A percentile compares a stretch with the other conserved stretches of the same genome.
Evolutionary conservation across 2,113 vertebrate species (phyloP).

Genomic region (Oophaga pumilio): DNA sequence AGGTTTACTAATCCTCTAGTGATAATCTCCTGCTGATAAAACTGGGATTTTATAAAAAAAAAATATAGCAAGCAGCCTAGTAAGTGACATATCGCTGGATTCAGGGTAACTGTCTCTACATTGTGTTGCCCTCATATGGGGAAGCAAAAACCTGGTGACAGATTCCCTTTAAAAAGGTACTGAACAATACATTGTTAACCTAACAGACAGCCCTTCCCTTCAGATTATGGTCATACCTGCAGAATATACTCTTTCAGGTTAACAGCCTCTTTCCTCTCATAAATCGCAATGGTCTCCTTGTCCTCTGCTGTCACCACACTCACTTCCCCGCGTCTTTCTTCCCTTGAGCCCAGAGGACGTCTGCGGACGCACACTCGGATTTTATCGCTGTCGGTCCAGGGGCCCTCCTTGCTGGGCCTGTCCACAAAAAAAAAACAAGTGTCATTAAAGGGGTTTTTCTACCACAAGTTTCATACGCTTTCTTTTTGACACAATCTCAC

Average conservation of each 20-base stretch:
- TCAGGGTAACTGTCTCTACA: too few species aligned
- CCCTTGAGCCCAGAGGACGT: slow-evolving; percentile 77
- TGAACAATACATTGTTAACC: too few species aligned
- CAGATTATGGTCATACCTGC: slow-evolving; percentile 72
- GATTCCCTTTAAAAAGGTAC: too few species aligned
- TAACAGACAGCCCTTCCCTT: neutral
- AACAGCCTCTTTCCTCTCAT: slow-evolving; percentile 87
- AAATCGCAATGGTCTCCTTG: slow-evolving; percentile 79
- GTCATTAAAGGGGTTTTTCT: neutral
- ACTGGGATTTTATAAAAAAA: too few species aligned
- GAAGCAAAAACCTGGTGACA: too few species aligned
- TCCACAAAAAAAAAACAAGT: neutral
- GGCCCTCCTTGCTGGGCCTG: slow-evolving; percentile 70
- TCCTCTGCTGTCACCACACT: slow-evolving; percentile 80
- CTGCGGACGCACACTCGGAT: slow-evolving; percentile 91
- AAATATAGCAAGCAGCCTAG: too few species aligned
- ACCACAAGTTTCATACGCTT: neutral
- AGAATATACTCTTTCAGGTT: slow-evolving; percentile 87
- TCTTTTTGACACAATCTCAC: too few species aligned
- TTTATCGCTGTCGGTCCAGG: slow-evolving; percentile 75
- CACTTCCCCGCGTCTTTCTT: slow-evolving; percentile 77
- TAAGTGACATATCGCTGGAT: too few species aligned
- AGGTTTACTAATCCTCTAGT: too few species aligned
- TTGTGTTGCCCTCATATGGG: too few species aligned
- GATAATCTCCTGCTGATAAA: too few species aligned